phyloP scores from a whole-genome alignment of 2,113 vertebrate genomes.

The Stomatorhinus ivindoensis region DNA sequence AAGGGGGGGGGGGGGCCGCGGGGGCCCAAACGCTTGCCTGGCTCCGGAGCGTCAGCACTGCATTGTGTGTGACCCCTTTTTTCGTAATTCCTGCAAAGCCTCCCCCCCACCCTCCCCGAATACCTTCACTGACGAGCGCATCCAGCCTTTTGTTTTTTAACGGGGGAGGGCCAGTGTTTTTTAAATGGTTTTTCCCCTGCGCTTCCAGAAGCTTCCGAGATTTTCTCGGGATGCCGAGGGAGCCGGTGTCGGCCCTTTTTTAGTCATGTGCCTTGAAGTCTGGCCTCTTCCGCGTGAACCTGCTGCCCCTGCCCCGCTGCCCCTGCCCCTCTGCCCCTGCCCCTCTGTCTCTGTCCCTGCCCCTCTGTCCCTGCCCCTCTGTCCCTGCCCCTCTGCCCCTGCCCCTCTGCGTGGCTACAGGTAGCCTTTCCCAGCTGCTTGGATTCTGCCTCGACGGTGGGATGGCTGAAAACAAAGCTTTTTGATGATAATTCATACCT shows the following conservation, averaged over 20 bases:
- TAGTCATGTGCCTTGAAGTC: background rate
- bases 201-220: background rate
- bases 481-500: background rate
- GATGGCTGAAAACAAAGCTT: background rate
- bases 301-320: background rate
- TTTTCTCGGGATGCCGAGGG: background rate
- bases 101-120: background rate
- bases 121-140: background rate
- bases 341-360: too few species aligned
- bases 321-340: background rate
- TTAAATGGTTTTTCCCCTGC: background rate
- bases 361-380: background rate
- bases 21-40: background rate
- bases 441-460: background rate
- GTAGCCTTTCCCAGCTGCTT: background rate
- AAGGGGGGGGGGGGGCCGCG: background rate
- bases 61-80: background rate
- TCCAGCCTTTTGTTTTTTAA: slow-evolving; percentile 8
- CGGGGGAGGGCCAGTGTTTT: background rate
- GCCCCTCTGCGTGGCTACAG: background rate
- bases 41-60: background rate
- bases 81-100: background rate
- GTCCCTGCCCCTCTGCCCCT: background rate
- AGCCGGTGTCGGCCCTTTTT: background rate
- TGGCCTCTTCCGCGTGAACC: background rate